Evolutionary conservation across 2,113 vertebrate genomes (phyloP), one percentile per base, ranked within the genome.

Genomic region (Ranitomeya imitator): DNA sequence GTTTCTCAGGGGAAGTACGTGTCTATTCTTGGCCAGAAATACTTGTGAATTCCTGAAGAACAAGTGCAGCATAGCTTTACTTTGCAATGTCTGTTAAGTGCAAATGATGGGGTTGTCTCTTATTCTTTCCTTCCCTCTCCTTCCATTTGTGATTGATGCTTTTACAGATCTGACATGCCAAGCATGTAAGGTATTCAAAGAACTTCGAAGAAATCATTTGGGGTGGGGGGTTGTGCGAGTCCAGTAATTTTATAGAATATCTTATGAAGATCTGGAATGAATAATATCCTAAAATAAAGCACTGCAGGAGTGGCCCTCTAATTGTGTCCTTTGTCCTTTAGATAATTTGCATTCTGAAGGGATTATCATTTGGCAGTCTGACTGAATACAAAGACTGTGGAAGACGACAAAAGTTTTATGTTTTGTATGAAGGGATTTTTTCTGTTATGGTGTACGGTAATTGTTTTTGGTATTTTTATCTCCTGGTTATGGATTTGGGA

Each of bases 151-250:
- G 23, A 10, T 59, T 26, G 51, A 54, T 26, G 14, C 21, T 18
- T 83, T 23, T 69, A 52, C 61, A 69, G 51, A 83, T 77, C 26
- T 19, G 59, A 78, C 67, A 71, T 63, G 73, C 51, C 61, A 87
- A 71, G 78, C 77, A 87, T 80, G 86, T 21, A 71, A 80, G 77
- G 16, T 80, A 87, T 87, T 80, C 45, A 37, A 80, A 67, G 51
- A 65, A 57, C 51, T 87, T 65, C 18, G 51, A 37, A 86, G 76
- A 80, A 79, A 45, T 79, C 74, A 79, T 67, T 55, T 19, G 9
- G 55, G 71, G 85, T 1, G 14, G 85, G 23, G 23, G 37, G 5
- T 86, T 61, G 74, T 3, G 57, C 78, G 21, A 86, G 31, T 31
- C 37, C 37, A 59, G 14, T 60, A n/a, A 54, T 78, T 78, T 63